A percentile compares a stretch with the other conserved stretches of the same genome.
phyloP scores from a whole-genome alignment of 2,113 vertebrate species.

The Bagarius yarrelli region DNA sequence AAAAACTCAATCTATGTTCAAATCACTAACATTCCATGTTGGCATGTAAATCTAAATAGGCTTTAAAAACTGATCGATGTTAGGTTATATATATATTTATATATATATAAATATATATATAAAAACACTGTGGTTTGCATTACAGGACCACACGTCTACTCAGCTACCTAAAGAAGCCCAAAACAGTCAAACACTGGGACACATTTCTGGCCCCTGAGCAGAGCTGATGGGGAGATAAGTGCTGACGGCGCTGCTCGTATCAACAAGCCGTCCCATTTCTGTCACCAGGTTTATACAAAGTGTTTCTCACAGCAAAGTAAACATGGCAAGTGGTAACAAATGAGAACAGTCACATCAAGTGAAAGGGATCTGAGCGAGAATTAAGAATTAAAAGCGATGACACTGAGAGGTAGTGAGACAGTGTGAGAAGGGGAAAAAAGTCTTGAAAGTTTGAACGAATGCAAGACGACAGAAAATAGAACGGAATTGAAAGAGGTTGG shows the following conservation, averaged over 20 bases:
- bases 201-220: conserved; percentile 33
- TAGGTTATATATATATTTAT: conserved; percentile 8
- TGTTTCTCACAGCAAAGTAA: conserved; percentile 26
- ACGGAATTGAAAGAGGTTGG: neutral
- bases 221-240: conserved; percentile 37
- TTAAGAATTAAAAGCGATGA: neutral
- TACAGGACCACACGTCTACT: conserved; percentile 43
- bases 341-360: conserved; percentile 21
- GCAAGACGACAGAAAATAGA: conserved; percentile 37
- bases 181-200: conserved; percentile 35
- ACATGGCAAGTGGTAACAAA: conserved; percentile 33
- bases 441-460: conserved; percentile 18
- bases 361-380: neutral
- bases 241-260: conserved; percentile 4
- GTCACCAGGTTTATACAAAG: conserved; percentile 33
- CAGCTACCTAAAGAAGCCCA: conserved; percentile 34
- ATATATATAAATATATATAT: neutral
- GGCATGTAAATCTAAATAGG: conserved; percentile 24
- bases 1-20: conserved; percentile 19
- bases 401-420: neutral
- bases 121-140: conserved; percentile 31
- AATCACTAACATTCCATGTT: conserved; percentile 29
- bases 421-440: neutral
- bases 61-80: neutral
- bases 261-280: conserved; percentile 42